These are phyloP conservation scores for Phasia obesa DNA, from an alignment of 2,888 invertebrate genomes.

Conservation along the genomic window DNA sequence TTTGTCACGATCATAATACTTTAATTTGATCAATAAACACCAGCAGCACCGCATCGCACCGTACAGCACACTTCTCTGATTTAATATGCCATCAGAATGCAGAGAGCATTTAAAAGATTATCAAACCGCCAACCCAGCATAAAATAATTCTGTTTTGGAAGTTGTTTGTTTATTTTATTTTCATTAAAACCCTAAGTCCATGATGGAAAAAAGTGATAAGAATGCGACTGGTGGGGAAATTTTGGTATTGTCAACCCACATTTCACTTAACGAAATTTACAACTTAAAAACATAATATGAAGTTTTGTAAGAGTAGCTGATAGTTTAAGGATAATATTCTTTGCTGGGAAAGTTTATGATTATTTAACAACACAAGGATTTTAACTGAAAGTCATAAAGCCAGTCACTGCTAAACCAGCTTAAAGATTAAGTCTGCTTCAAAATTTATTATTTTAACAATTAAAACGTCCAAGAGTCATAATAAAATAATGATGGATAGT, in stretches of 20 bases:
- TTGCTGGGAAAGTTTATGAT: conserved; percentile 34
- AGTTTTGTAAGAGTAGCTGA: not conserved
- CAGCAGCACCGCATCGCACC: not conserved
- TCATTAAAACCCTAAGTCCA: no score
- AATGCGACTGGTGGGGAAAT: no score
- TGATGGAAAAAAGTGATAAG: no score
- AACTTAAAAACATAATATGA: no score
- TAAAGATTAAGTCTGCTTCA: not conserved
- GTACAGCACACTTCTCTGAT: conserved; percentile 28
- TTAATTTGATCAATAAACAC: conserved; percentile 31
- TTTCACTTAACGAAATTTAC: no score
- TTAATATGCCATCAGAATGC: conserved; percentile 1
- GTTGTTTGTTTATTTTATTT: not conserved
- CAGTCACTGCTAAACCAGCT: not conserved
- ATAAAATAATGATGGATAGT: not conserved
- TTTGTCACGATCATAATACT: conserved; percentile 65
- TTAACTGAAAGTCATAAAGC: not conserved
- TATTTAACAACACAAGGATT: conserved; percentile 2
- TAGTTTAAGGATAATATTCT: not conserved
- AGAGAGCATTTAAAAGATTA: not conserved
- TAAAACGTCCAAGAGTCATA: no score
- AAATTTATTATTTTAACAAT: no score
- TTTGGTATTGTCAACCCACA: no score
- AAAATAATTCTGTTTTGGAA: not conserved
- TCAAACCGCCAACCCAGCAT: not conserved